These are phyloP conservation scores for Hesperia comma DNA, from an alignment of 2,888 invertebrate genomes.

Conservation along the genomic window DNA sequence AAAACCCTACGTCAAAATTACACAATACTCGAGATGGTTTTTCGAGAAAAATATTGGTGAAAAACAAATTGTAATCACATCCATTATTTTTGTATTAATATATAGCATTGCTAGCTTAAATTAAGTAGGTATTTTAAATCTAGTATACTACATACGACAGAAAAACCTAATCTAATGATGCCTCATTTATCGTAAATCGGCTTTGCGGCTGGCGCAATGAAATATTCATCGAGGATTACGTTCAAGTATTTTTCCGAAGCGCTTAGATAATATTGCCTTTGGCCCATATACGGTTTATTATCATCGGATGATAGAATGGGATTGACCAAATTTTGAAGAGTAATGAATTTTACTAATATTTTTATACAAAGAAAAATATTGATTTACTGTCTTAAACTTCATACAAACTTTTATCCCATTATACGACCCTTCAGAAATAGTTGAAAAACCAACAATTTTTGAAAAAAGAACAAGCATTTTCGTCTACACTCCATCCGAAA, in stretches of 20 bases:
- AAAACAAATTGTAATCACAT: too few species aligned
- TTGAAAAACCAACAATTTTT: too few species aligned
- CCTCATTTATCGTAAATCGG: constrained; percentile 35
- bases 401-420: too few species aligned
- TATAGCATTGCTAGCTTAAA: background rate
- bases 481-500: too few species aligned
- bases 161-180: constrained; percentile 32
- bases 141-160: constrained; percentile 7
- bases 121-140: background rate
- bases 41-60: too few species aligned
- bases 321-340: background rate
- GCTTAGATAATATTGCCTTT: constrained; percentile 25
- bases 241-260: constrained; percentile 27
- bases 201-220: constrained; percentile 30
- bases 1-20: too few species aligned
- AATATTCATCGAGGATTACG: constrained; percentile 30
- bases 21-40: too few species aligned
- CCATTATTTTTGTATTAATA: background rate
- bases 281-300: background rate
- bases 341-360: too few species aligned
- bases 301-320: background rate
- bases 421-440: too few species aligned
- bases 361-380: too few species aligned
- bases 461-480: too few species aligned
- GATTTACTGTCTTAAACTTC: too few species aligned